Evolutionary conservation across 2,797 vertebrate species (phyloP).

Genomic region (Vultur gryphus): DNA sequence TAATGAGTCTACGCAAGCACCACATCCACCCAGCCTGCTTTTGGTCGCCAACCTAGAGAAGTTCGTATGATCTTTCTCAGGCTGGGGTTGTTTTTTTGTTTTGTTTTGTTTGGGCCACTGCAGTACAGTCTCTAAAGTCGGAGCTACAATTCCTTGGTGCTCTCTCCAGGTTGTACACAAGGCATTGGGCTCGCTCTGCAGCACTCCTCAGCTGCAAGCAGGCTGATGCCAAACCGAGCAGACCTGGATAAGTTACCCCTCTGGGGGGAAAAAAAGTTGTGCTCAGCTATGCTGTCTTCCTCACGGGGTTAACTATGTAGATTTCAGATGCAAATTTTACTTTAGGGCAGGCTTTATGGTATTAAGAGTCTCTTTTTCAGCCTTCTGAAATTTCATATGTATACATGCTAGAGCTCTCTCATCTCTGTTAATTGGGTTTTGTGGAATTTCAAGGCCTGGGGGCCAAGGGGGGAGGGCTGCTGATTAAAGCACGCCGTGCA

Average conservation of each 20-base stretch:
- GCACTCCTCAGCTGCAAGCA: not conserved
- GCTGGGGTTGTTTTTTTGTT: not conserved
- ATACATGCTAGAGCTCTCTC: slow-evolving; percentile 66
- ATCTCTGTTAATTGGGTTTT: slow-evolving; percentile 85
- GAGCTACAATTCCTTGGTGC: not conserved
- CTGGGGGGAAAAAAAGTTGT: not conserved
- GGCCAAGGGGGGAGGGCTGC: slow-evolving; percentile 75
- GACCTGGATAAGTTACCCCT: not conserved
- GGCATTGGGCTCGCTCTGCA: not conserved
- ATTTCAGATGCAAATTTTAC: slow-evolving; percentile 73
- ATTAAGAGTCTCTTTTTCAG: slow-evolving; percentile 60
- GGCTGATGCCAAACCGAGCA: not conserved
- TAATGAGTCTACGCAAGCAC: slow-evolving; percentile 3
- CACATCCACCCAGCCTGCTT: not conserved
- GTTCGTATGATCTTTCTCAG: not conserved
- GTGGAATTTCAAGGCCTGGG: slow-evolving; percentile 81
- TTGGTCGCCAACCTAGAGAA: not conserved
- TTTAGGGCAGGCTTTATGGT: slow-evolving; percentile 75
- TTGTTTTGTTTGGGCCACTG: not conserved
- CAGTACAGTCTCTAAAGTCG: not conserved
- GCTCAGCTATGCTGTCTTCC: slow-evolving; percentile 6
- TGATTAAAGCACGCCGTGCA: not conserved
- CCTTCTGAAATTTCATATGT: slow-evolving; percentile 73
- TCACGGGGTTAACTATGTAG: slow-evolving; percentile 42
- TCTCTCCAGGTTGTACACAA: not conserved